A percentile compares a stretch with the other conserved stretches of the same genome.
phyloP scores from a whole-genome alignment of 2,113 vertebrate species.

The Dicaeum eximium region DNA sequence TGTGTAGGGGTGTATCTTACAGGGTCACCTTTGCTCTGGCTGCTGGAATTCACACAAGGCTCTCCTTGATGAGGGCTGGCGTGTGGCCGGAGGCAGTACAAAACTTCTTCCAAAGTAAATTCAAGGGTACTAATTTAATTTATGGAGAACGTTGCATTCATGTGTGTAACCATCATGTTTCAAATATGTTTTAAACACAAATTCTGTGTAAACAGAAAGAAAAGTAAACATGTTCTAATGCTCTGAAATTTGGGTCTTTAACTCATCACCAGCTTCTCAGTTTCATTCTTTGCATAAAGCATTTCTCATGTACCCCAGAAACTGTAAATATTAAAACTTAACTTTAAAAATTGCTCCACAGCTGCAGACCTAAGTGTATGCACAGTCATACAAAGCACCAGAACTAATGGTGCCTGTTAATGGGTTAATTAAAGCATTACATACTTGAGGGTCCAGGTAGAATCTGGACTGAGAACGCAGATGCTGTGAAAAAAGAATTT shows the following conservation, averaged over 20 bases:
- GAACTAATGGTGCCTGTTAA: background rate
- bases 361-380: background rate
- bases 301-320: background rate
- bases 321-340: background rate
- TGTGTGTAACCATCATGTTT: background rate
- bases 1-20: rapidly evolving
- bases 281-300: background rate
- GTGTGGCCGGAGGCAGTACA: rapidly evolving
- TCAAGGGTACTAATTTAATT: background rate
- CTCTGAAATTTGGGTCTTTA: background rate
- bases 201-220: background rate
- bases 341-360: background rate
- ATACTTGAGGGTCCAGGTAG: background rate
- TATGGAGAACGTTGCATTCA: background rate
- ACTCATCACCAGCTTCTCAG: background rate
- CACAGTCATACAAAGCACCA: background rate
- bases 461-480: background rate
- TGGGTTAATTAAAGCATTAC: background rate
- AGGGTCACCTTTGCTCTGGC: background rate
- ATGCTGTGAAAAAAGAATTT: conserved; percentile 51
- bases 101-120: conserved; percentile 13
- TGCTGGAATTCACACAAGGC: background rate
- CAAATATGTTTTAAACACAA: background rate
- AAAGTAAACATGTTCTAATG: background rate
- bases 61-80: background rate